Evolutionary conservation across 2,797 vertebrate genomes (phyloP).

Genomic region (Lutjanus argentimaculatus): DNA sequence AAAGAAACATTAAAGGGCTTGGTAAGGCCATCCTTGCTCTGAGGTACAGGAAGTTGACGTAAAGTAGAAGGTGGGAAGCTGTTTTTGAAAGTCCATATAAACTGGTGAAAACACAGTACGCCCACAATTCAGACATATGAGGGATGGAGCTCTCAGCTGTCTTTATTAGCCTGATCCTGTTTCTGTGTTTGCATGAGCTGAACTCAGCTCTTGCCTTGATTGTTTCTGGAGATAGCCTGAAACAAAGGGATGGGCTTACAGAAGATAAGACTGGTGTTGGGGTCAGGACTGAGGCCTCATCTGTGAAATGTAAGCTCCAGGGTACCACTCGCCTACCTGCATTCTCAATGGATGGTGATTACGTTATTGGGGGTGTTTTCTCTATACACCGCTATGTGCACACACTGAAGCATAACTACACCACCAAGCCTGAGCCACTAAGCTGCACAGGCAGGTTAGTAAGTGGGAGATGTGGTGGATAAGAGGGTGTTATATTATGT

Average conservation of each 20-base stretch:
- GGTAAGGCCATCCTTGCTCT: conserved; percentile 29
- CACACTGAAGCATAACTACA: neutral
- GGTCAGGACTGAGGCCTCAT: neutral
- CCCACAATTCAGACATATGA: neutral
- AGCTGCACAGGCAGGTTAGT: conserved; percentile 58
- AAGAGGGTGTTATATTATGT: neutral
- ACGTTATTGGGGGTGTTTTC: conserved; percentile 73
- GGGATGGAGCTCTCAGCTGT: conserved; percentile 35
- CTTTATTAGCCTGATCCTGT: conserved; percentile 18
- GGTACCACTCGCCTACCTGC: conserved; percentile 43
- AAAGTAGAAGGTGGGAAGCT: conserved; percentile 10
- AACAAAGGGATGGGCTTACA: neutral
- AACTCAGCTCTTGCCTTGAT: conserved; percentile 16
- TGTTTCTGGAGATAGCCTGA: neutral
- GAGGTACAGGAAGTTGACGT: neutral
- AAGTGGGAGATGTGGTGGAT: neutral
- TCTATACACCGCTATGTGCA: conserved; percentile 14
- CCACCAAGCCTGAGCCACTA: conserved; percentile 18
- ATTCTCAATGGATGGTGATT: conserved; percentile 71
- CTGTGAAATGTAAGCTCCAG: conserved; percentile 57
- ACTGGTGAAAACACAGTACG: neutral
- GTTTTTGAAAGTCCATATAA: conserved; percentile 44
- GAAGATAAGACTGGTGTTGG: neutral
- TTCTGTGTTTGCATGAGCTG: conserved; percentile 32
- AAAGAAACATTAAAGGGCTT: neutral